phyloP scores from a whole-genome alignment of 1,140 invertebrate species.

The Cataglyphis hispanica region DNA sequence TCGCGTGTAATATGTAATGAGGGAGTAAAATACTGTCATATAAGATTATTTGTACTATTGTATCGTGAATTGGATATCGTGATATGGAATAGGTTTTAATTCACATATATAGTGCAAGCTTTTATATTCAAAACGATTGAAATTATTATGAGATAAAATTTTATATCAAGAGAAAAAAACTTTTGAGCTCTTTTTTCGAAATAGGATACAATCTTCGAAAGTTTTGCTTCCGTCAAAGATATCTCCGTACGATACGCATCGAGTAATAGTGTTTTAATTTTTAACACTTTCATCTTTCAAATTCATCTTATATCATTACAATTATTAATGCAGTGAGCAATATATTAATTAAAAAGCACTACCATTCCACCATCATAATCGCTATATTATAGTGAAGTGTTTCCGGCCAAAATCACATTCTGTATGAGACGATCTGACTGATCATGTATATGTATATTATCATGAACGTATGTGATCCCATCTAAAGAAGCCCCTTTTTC shows the following conservation, averaged over 20 bases:
- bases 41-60: conserved; percentile 50
- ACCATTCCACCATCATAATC: conserved; percentile 42
- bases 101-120: conserved; percentile 11
- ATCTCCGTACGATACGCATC: not conserved
- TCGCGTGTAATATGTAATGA: not conserved
- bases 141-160: not conserved
- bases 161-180: not conserved
- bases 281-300: not conserved
- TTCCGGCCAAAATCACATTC: conserved; percentile 4
- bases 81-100: conserved; percentile 11
- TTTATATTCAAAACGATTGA: conserved; percentile 8
- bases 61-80: not conserved
- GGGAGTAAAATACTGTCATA: conserved; percentile 23
- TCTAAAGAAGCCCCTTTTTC: too few relatives aligned
- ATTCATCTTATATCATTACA: not conserved
- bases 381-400: conserved; percentile 16
- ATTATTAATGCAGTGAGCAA: not conserved
- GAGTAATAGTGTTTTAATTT: not conserved
- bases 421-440: too few relatives aligned
- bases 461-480: conserved; percentile 17
- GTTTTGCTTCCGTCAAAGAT: not conserved
- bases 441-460: not conserved
- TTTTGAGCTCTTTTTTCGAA: not conserved
- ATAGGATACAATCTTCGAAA: not conserved
- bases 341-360: conserved; percentile 28